phyloP scores from a whole-genome alignment of 2,888 invertebrate species.

The Nebria brevicollis region DNA sequence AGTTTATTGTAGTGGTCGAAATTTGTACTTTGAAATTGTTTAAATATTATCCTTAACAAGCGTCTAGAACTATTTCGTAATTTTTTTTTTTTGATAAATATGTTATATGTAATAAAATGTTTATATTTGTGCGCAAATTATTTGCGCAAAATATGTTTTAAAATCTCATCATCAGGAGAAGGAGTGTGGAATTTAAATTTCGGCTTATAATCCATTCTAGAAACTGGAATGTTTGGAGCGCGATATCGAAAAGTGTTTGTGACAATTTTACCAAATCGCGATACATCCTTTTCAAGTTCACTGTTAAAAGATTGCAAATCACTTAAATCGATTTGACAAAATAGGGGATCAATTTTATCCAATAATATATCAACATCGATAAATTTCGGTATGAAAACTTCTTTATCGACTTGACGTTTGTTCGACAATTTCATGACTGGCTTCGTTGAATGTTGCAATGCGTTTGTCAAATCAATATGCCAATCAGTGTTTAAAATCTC shows the following conservation, averaged over 20 bases:
- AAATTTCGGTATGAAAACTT: constrained; percentile 59
- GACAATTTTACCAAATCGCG: constrained; percentile 66
- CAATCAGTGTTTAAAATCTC: constrained; percentile 49
- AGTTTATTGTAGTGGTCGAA: not conserved
- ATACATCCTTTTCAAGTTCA: constrained; percentile 56
- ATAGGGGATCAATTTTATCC: constrained; percentile 43
- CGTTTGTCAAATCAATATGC: constrained; percentile 63
- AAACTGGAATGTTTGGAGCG: constrained; percentile 47
- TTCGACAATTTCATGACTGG: constrained; percentile 50
- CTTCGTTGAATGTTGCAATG: constrained; percentile 56
- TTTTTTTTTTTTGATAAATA: too few relatives aligned
- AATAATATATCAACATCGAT: constrained; percentile 55
- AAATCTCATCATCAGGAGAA: constrained; percentile 71
- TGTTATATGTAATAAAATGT: not conserved
- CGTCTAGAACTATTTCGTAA: too few relatives aligned
- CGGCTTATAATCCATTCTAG: constrained; percentile 52
- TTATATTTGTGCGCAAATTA: not conserved
- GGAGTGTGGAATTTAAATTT: constrained; percentile 69
- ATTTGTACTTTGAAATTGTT: too few relatives aligned
- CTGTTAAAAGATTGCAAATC: constrained; percentile 49
- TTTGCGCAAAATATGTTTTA: constrained; percentile 37
- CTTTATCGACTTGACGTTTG: constrained; percentile 41
- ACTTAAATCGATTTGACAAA: constrained; percentile 56
- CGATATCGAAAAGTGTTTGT: constrained; percentile 58
- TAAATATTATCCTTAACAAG: too few relatives aligned